Conservation (phyloP, 2,888 invertebrate species). For the Mesochorus sp. region DNA sequence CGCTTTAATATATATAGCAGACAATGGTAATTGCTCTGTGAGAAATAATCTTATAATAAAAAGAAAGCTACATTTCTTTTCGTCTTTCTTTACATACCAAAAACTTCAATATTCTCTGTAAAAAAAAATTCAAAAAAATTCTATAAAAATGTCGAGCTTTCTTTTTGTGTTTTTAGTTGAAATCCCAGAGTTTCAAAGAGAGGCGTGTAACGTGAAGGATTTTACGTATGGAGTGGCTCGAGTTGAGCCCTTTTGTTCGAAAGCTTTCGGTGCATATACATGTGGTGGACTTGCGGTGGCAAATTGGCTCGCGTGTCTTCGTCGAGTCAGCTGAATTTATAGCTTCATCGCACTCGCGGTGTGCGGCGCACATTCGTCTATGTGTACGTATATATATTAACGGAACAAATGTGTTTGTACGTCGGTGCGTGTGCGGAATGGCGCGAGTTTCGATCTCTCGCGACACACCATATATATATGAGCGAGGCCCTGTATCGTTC, state of each 20-base stretch:
- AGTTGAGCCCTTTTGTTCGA: not conserved
- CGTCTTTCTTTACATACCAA: no score
- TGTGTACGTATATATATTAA: slow-evolving; percentile 29
- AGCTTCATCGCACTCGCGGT: slow-evolving; percentile 78
- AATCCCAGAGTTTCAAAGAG: not conserved
- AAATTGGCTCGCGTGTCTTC: slow-evolving; percentile 79
- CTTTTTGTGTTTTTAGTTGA: no score
- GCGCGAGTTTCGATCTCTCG: slow-evolving; percentile 20
- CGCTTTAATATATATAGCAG: no score
- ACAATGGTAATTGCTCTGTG: no score
- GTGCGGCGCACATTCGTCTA: slow-evolving; percentile 65
- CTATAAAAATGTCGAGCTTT: no score
- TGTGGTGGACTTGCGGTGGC: slow-evolving; percentile 63
- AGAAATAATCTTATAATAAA: no score
- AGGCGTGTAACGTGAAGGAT: not conserved
- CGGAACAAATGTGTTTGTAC: slow-evolving; percentile 17
- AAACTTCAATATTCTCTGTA: no score
- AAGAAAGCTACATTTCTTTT: no score
- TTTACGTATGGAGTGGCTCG: not conserved
- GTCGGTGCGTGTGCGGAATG: slow-evolving; percentile 37
- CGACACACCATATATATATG: slow-evolving; percentile 21
- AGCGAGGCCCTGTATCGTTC: not conserved
- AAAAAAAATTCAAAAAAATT: no score
- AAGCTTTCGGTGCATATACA: not conserved
- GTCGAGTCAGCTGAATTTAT: slow-evolving; percentile 75